phyloP scores from a whole-genome alignment of 2,888 invertebrate species.

The Tetheella fluctuosa region DNA sequence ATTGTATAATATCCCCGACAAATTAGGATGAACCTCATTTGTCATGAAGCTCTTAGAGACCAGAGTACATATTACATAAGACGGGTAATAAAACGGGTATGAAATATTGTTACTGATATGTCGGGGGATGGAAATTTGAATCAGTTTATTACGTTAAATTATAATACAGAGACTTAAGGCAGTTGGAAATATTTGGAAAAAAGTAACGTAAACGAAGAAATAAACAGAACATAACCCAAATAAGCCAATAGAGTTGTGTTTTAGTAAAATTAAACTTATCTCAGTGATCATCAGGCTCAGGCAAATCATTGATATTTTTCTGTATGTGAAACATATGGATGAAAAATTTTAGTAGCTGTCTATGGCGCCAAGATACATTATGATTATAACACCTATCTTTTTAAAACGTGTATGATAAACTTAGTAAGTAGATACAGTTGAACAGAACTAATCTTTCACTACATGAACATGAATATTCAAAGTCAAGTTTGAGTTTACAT shows the following conservation, averaged over 20 bases:
- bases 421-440: slow-evolving; percentile 46
- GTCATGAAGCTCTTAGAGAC: slow-evolving; percentile 49
- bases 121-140: slow-evolving; percentile 18
- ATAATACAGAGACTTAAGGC: not conserved
- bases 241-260: too few species aligned
- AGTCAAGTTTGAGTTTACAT: slow-evolving; percentile 47
- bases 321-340: not conserved
- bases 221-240: not conserved
- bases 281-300: not conserved
- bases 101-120: slow-evolving; percentile 49
- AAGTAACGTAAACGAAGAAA: not conserved
- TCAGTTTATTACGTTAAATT: slow-evolving; percentile 16
- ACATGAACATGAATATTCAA: slow-evolving; percentile 64
- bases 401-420: slow-evolving; percentile 45
- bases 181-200: not conserved
- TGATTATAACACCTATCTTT: slow-evolving; percentile 33
- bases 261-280: not conserved
- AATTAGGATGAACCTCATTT: slow-evolving; percentile 73
- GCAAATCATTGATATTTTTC: not conserved
- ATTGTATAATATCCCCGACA: slow-evolving; percentile 62
- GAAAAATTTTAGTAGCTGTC: slow-evolving; percentile 17
- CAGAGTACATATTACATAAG: slow-evolving; percentile 56
- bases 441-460: slow-evolving; percentile 58
- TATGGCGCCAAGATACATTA: slow-evolving; percentile 47
- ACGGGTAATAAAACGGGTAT: slow-evolving; percentile 50